A percentile compares a stretch with the other conserved stretches of the same genome.
Conservation (phyloP, 2,888 invertebrate species). For the Microdon myrmicae region DNA sequence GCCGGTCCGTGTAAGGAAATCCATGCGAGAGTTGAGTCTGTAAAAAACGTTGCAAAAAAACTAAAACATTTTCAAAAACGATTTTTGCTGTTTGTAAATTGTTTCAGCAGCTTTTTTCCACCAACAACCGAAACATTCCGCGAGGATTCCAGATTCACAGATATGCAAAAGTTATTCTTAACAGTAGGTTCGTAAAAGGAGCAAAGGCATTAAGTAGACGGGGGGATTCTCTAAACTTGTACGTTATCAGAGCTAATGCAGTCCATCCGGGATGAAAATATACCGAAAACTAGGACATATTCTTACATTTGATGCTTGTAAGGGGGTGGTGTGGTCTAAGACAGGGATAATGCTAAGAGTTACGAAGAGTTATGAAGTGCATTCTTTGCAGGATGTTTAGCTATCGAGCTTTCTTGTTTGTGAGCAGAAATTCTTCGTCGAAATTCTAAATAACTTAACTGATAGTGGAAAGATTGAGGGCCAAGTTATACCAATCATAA, state of each 20-base stretch:
- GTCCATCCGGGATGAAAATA: constrained; percentile 22
- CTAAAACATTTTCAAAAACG: constrained; percentile 9
- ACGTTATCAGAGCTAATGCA: constrained; percentile 27
- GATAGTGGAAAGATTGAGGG: constrained; percentile 41
- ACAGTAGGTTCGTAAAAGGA: constrained; percentile 1
- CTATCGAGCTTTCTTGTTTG: constrained; percentile 41
- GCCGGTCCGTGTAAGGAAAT: constrained; percentile 71
- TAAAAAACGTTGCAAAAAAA: constrained; percentile 32
- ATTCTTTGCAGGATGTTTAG: constrained; percentile 38
- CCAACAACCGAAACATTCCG: constrained; percentile 15
- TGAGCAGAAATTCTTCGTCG: constrained; percentile 44
- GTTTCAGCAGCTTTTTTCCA: constrained; percentile 29
- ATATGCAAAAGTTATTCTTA: constrained; percentile 42
- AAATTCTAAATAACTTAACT: constrained; percentile 49
- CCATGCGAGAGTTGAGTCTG: constrained; percentile 72
- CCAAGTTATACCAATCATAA: constrained; percentile 41
- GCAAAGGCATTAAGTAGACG: constrained; percentile 3
- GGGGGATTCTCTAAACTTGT: constrained; percentile 22
- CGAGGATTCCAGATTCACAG: constrained; percentile 31
- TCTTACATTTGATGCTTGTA: too few relatives aligned
- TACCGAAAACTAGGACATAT: too few relatives aligned
- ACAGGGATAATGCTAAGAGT: background rate
- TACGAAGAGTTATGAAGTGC: constrained; percentile 27
- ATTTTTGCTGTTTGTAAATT: constrained; percentile 13
- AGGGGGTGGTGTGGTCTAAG: constrained; percentile 11